Base-by-base conservation (phyloP, 1,140 invertebrate species). In the Mesaphorura yosii region DNA sequence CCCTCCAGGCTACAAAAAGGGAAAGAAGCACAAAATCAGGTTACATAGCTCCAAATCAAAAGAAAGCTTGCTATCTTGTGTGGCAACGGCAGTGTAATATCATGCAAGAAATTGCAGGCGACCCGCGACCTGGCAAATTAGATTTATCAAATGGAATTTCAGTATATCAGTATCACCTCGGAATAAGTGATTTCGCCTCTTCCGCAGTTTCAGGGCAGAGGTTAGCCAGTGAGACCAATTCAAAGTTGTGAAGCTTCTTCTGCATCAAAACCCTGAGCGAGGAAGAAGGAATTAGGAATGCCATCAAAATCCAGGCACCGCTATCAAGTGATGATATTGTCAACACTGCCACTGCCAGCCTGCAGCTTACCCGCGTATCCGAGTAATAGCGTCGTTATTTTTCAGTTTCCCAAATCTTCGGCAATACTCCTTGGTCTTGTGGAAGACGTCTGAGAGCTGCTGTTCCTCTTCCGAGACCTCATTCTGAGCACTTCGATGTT, bases 211-310 rank as follows among this genome's bases (percentile, higher is more conserved):
- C 93, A 0, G 96, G 96, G 69, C 92, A 97, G 2, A 99, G 72
- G 73, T 99, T 99, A 2, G 93, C 93, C 49, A 99, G 74, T 22
- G 93, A 88, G 2, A 96, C 94, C 20, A 98, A 73, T 70, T 99
- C 96, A 74, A 98, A 99, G 73, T 98, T 98, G 70, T 98, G 95
- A 10, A 99, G 71, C 67, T 95, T 93, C 66, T 95, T 97, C 66
- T 88, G 85, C 71, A 84, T 85, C n/a, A 95, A 70, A 51, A 94
- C 77, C 71, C 89, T 94, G 66, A 31, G 79, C 78, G 53, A 63
- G 64, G 63, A 57, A 38, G n/a, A 20, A 20, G 12, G 14, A 42
- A 14, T 42, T 19, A 42, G 7, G 14, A 12, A 12, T 12, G 10
- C 19, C 12, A 37, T 37, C 12, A 37, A 17, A 37, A 37, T 12